phyloP scores from a whole-genome alignment of 2,888 invertebrate genomes.

The Cantharis flavilabris region DNA sequence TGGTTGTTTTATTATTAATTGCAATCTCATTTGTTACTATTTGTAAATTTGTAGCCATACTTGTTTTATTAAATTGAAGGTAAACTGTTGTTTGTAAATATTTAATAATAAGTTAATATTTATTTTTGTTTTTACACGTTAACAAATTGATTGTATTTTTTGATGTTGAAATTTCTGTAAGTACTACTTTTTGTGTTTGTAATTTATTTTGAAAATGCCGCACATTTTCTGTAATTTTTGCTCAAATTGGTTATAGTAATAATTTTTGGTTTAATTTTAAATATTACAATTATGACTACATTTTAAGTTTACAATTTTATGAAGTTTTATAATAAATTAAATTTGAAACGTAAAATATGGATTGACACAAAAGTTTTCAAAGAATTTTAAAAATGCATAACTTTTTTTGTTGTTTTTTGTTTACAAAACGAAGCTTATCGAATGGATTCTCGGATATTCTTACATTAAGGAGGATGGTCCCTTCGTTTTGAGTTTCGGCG shows the following conservation, averaged over 20 bases:
- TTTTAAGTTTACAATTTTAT: neutral
- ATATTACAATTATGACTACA: slow-evolving; percentile 13
- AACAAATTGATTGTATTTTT: neutral
- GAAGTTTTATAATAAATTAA: neutral
- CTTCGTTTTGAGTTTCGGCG: too few relatives aligned
- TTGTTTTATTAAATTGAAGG: slow-evolving; percentile 7
- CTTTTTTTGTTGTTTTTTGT: too few relatives aligned
- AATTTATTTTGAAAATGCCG: neutral
- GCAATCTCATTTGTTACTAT: slow-evolving; percentile 16
- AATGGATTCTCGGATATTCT: too few relatives aligned
- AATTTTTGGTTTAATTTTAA: neutral
- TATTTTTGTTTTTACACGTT: neutral
- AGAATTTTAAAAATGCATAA: too few relatives aligned
- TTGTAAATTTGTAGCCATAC: slow-evolving; percentile 16
- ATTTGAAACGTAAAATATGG: neutral
- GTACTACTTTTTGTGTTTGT: neutral
- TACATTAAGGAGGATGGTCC: too few relatives aligned
- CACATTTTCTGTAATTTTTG: neutral
- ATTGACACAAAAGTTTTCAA: too few relatives aligned
- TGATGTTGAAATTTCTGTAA: neutral
- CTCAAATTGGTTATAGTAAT: neutral
- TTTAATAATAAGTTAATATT: slow-evolving; percentile 12
- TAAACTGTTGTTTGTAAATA: slow-evolving; percentile 13
- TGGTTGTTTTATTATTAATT: slow-evolving; percentile 2
- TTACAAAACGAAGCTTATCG: too few relatives aligned